phyloP scores from a whole-genome alignment of 2,888 invertebrate species.

The Panzeria rudis region DNA sequence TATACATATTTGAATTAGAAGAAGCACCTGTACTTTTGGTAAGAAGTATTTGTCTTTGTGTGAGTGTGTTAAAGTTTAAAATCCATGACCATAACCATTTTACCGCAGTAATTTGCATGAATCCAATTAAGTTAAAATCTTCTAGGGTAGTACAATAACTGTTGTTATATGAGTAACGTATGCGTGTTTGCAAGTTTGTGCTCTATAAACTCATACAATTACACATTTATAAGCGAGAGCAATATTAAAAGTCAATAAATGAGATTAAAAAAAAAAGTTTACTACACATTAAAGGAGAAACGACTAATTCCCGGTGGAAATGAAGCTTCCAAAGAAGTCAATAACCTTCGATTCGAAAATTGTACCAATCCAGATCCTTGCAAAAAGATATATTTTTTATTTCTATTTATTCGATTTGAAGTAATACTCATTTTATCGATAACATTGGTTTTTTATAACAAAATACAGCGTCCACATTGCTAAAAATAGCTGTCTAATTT shows the following conservation, averaged over 20 bases:
- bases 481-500: too few relatives aligned
- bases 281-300: too few relatives aligned
- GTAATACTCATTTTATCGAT: too few relatives aligned
- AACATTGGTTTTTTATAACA: too few relatives aligned
- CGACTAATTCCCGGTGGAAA: too few relatives aligned
- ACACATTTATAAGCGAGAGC: background rate
- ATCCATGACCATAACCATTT: slow-evolving; percentile 67
- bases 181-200: background rate
- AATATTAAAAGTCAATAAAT: background rate
- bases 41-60: background rate
- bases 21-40: background rate
- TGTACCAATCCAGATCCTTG: too few relatives aligned
- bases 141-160: slow-evolving; percentile 39
- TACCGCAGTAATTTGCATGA: slow-evolving; percentile 72
- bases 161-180: background rate
- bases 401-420: too few relatives aligned
- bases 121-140: slow-evolving; percentile 70
- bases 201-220: background rate
- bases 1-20: background rate
- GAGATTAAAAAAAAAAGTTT: too few relatives aligned
- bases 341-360: too few relatives aligned
- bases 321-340: too few relatives aligned
- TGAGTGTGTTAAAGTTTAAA: slow-evolving; percentile 47
- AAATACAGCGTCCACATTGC: too few relatives aligned
- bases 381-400: too few relatives aligned